These are phyloP conservation scores for Oryzias dopingdopingensis DNA, from an alignment of 2,797 vertebrate species.

Conservation along the genomic window DNA sequence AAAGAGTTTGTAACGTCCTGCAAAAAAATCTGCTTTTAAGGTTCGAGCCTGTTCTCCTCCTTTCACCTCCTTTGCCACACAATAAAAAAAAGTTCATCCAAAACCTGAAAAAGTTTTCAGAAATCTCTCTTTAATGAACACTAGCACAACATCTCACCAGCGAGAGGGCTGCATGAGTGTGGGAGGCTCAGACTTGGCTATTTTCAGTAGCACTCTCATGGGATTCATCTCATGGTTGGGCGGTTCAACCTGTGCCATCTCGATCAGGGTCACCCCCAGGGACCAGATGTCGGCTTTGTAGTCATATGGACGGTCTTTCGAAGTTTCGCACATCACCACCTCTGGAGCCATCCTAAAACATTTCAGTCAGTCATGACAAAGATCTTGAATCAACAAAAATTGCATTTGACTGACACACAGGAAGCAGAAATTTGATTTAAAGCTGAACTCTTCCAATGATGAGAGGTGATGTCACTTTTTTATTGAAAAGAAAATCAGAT, in stretches of 20 bases:
- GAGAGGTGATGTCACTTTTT: constrained; percentile 6
- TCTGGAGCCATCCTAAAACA: constrained; percentile 95
- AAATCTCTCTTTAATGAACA: constrained; percentile 34
- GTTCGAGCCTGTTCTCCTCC: background rate
- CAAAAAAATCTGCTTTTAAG: background rate
- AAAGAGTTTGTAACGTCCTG: background rate
- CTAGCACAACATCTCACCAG: constrained; percentile 79
- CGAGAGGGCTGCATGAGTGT: constrained; percentile 91
- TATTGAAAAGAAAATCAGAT: constrained; percentile 25
- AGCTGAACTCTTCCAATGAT: constrained; percentile 15
- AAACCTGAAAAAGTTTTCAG: constrained; percentile 28
- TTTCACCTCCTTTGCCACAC: background rate
- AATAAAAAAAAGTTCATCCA: constrained; percentile 24
- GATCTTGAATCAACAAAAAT: background rate
- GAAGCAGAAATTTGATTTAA: constrained; percentile 1
- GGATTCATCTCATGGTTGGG: constrained; percentile 99
- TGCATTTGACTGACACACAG: constrained; percentile 4
- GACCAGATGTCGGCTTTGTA: constrained; percentile 99
- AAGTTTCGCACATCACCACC: constrained; percentile 99
- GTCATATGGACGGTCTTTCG: constrained; percentile 97
- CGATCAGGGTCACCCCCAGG: constrained; percentile 95
- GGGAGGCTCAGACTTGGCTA: constrained; percentile 96
- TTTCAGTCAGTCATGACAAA: constrained; percentile 1
- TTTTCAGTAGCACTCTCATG: constrained; percentile 98
- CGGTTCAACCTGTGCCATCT: constrained; percentile 97